Base-by-base conservation (phyloP, 2,888 invertebrate genomes). In the Cerastoderma edule region DNA sequence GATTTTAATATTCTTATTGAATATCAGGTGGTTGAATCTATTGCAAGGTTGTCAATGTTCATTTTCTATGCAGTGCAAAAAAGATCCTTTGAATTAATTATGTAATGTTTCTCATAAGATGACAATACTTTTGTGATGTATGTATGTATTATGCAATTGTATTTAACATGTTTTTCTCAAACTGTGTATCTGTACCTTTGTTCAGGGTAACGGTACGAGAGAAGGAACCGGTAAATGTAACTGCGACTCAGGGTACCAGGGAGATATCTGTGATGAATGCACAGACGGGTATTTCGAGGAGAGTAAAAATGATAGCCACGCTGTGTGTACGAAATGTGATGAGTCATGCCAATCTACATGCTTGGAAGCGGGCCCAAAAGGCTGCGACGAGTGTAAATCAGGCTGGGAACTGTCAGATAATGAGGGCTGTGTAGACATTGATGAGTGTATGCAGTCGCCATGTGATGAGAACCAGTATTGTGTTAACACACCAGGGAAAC, bases 201-300 rank as follows among this genome's bases (percentile, higher is more conserved):
- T 89, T 6, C 80, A 94, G 94, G 99, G 99, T 0, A 95, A 95
- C 79, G 99, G 99, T 0, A 98, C 98, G 0, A 94, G 98, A 54
- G 97, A 97, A 92, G 99, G 99, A 0, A 97, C 96, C 89, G 99
- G 99, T 0, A 95, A 96, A 78, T 99, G 99, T 91, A 93, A 94
- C 19, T 99, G 99, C 92, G 95, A 97, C 88, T 89, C 92, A 6
- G 98, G 97, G 0, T 99, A 99, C 91, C 89, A 92, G 0, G 98
- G 98, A 0, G 94, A 95, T 0, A 92, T 94, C 32, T 99, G 99
- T 93, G 94, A 95, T 68, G 93, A 94, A n/a, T 99, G 99, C 92
- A 94, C 94, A 19, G 91, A 93, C n/a, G 95, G 95, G 1, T 96
- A 95, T 97, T 90, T 79, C 82, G 88, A 89, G 69, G 86, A 85